These are phyloP conservation scores for Marisa cornuarietis DNA, from an alignment of 1,140 invertebrate species.

Conservation along the genomic window DNA sequence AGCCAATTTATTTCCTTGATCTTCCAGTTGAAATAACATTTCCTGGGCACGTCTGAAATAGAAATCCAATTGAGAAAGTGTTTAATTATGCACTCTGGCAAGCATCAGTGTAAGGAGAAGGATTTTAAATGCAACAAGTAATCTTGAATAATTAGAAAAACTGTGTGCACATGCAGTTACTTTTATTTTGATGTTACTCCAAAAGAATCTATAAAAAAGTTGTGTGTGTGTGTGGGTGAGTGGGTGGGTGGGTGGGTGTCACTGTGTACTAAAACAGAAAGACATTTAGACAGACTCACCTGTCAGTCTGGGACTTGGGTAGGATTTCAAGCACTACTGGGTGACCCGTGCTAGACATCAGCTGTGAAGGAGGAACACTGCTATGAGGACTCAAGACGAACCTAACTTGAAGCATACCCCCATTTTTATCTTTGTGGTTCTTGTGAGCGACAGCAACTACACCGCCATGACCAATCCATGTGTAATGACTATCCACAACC, in stretches of 20 bases:
- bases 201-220: too few relatives aligned
- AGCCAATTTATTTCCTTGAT: slow-evolving; percentile 18
- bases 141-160: neutral
- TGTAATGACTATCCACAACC: slow-evolving; percentile 1
- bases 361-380: neutral
- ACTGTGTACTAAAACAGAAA: too few relatives aligned
- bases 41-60: slow-evolving; percentile 29
- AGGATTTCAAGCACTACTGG: slow-evolving; percentile 10
- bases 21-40: slow-evolving; percentile 18
- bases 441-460: slow-evolving; percentile 2
- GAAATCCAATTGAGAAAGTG: neutral
- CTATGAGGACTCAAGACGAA: slow-evolving; percentile 2
- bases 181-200: neutral
- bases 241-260: too few relatives aligned
- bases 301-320: slow-evolving; percentile 24
- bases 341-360: neutral
- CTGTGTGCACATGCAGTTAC: neutral
- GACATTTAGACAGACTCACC: slow-evolving; percentile 11
- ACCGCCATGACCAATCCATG: slow-evolving; percentile 13
- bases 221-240: too few relatives aligned
- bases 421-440: neutral
- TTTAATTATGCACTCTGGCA: neutral
- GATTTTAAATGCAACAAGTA: too few relatives aligned
- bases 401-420: neutral
- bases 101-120: neutral